A percentile compares a stretch with the other conserved stretches of the same genome.
Evolutionary conservation across 2,888 invertebrate genomes (phyloP).

Genomic region (Syrista parreyssii): DNA sequence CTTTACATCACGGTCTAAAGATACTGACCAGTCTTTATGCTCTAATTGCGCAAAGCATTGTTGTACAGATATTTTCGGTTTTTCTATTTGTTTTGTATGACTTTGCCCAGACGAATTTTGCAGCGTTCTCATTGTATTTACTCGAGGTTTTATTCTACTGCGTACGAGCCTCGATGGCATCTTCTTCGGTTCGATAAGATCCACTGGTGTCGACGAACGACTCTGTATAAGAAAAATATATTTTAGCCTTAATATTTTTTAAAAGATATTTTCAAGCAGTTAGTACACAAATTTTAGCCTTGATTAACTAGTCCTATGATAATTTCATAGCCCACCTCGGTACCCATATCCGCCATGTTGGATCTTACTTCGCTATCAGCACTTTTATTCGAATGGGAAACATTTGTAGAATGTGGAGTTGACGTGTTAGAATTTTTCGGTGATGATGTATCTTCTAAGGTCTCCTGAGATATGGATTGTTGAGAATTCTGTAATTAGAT

Average conservation of each 20-base stretch:
- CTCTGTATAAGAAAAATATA: background rate
- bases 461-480: background rate
- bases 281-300: background rate
- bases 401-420: background rate
- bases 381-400: background rate
- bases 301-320: background rate
- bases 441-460: background rate
- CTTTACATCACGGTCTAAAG: background rate
- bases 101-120: constrained; percentile 51
- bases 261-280: background rate
- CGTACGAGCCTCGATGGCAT: constrained; percentile 46
- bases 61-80: constrained; percentile 74
- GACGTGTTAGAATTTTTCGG: background rate
- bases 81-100: constrained; percentile 69
- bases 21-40: constrained; percentile 74
- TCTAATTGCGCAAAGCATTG: constrained; percentile 77
- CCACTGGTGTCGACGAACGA: constrained; percentile 8
- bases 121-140: constrained; percentile 47
- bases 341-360: background rate
- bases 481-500: background rate
- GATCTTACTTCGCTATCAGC: background rate
- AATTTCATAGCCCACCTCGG: background rate
- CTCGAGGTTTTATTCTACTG: constrained; percentile 33
- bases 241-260: background rate
- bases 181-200: constrained; percentile 28